phyloP scores from a whole-genome alignment of 2,888 invertebrate genomes.

The Troglohyphantes excavatus region DNA sequence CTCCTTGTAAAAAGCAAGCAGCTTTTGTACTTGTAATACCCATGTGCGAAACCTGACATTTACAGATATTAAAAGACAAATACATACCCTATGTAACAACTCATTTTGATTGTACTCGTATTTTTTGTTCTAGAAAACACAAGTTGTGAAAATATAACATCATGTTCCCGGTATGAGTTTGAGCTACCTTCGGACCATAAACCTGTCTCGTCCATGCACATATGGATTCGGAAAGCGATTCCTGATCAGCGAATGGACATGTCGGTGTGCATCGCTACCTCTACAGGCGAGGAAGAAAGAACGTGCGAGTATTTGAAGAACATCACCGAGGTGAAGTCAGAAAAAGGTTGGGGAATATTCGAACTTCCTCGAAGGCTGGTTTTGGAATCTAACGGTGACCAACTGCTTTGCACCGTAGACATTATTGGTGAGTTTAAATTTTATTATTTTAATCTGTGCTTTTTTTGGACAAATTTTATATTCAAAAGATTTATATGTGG shows the following conservation, averaged over 20 bases:
- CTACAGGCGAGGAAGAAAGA: not conserved
- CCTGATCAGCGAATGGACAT: not conserved
- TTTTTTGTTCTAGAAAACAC: constrained; percentile 11
- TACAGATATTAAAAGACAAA: too few species aligned
- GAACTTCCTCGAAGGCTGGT: not conserved
- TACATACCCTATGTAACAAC: too few species aligned
- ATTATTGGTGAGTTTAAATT: constrained; percentile 15
- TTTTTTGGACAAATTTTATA: too few species aligned
- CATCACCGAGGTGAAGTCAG: constrained; percentile 2
- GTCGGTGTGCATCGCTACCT: not conserved
- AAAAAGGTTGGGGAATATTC: constrained; percentile 26
- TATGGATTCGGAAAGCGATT: constrained; percentile 6
- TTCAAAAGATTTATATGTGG: too few species aligned
- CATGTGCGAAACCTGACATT: too few species aligned
- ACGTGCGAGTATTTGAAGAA: not conserved
- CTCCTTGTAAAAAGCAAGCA: too few species aligned
- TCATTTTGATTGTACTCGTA: too few species aligned
- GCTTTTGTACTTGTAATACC: too few species aligned
- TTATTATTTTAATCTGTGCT: too few species aligned
- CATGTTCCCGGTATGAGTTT: constrained; percentile 28
- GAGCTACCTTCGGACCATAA: constrained; percentile 15
- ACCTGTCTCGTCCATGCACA: constrained; percentile 11
- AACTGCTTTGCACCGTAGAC: constrained; percentile 4
- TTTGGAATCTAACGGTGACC: not conserved
- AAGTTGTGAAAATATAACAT: constrained; percentile 9